phyloP scores from a whole-genome alignment of 2,113 vertebrate genomes.

The Delphinus delphis region DNA sequence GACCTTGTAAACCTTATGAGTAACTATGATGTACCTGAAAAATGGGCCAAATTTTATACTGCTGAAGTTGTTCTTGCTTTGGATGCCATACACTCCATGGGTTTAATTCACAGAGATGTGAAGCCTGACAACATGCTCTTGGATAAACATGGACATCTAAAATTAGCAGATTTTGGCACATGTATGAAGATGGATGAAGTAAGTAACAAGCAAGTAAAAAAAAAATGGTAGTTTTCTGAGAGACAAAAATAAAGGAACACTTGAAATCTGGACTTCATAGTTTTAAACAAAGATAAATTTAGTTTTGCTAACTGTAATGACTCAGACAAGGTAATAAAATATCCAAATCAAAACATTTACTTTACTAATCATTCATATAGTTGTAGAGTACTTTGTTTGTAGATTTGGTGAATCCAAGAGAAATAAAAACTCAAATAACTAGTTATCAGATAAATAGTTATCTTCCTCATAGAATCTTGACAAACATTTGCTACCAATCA shows the following conservation, averaged over 20 bases:
- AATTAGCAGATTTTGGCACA: constrained; percentile 98
- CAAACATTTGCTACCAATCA: not conserved
- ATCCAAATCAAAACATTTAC: not conserved
- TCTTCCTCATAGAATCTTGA: not conserved
- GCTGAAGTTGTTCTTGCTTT: constrained; percentile 98
- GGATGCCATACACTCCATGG: constrained; percentile 99
- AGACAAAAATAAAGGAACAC: constrained; percentile 22
- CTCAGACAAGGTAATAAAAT: not conserved
- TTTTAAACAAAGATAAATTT: not conserved
- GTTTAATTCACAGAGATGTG: constrained; percentile 97
- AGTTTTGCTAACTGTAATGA: not conserved
- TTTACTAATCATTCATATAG: not conserved
- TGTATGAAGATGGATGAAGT: constrained; percentile 99
- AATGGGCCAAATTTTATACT: constrained; percentile 99
- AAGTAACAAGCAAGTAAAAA: constrained; percentile 80
- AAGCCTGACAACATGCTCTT: constrained; percentile 99
- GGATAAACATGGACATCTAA: constrained; percentile 94
- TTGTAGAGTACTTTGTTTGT: not conserved
- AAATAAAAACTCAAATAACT: not conserved
- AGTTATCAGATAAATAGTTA: not conserved
- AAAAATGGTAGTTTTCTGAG: not conserved
- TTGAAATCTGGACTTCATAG: not conserved
- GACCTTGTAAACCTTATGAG: constrained; percentile 99
- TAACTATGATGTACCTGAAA: constrained; percentile 98
- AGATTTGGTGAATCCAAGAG: not conserved